Evolutionary conservation across 2,797 vertebrate genomes (phyloP), one percentile per base, ranked within the genome.

Genomic region (Sebastes elongatus): DNA sequence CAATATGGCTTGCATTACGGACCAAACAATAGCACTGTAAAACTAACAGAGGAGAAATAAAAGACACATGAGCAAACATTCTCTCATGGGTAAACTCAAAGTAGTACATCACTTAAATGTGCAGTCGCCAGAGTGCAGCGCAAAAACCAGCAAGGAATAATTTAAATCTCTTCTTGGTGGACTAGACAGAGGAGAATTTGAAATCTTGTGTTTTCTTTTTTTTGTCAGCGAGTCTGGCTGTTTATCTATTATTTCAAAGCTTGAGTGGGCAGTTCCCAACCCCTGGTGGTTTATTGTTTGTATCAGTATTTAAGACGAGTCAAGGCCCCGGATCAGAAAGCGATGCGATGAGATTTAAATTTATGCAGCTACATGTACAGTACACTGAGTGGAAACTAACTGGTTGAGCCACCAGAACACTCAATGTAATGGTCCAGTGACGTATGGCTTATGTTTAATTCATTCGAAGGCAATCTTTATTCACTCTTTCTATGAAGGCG

Each of bases 401-500:
- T 90, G 87, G 80, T 89, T 84, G 87, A 89, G 89, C 86, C 87
- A 81, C 86, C 87, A 78, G 86, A 92, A 94, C 91, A 92, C 92
- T 93, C 91, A 90, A 76, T 91, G 90, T 94, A 93, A 95, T 92
- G 91, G 89, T 92, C 88, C 88, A 88, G 18, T 89, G 90, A 94
- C 78, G 86, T 92, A 88, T 83, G 76, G 86, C 90, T 94, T 90
- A 96, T 95, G 94, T 95, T 96, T 96, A 86, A 94, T 95, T 94
- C 86, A 92, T 92, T 83, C 79, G 60, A 68, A 90, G 86, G 87
- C 90, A 90, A 92, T 92, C 86, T 95, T 93, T 94, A 92, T 88
- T 90, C 93, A 86, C 84, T 93, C 80, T 78, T 90, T 91, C 90
- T 91, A 88, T 87, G 86, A 93, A 93, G 91, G 88, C 74, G 80